phyloP scores from a whole-genome alignment of 1,140 invertebrate genomes.

The Stegodyphus dumicola region DNA sequence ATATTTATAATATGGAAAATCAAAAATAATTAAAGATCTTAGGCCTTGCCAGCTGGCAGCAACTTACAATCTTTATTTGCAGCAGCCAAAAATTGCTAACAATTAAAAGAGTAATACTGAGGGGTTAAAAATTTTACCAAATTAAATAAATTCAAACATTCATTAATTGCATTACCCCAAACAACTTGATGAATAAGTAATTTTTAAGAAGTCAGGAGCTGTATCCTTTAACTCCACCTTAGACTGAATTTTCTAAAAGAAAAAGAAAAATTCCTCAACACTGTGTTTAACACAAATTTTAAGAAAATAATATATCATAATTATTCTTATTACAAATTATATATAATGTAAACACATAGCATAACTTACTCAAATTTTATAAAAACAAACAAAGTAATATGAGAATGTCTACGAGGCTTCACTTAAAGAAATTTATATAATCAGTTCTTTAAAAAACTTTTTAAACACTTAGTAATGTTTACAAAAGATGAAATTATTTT shows the following conservation, averaged over 20 bases:
- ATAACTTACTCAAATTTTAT: neutral
- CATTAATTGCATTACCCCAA: constrained; percentile 45
- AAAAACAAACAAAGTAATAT: neutral
- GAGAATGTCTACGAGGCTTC: no score
- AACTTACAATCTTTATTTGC: no score
- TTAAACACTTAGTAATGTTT: no score
- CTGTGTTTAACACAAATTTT: no score
- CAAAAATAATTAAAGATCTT: no score
- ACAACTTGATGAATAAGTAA: constrained; percentile 59
- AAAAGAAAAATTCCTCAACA: neutral
- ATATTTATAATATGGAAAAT: no score
- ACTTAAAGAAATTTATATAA: no score
- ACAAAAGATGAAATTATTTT: no score
- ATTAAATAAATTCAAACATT: neutral
- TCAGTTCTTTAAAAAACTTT: no score
- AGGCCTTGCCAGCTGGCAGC: no score
- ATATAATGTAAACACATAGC: neutral
- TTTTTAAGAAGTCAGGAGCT: constrained; percentile 55
- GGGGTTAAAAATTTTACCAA: neutral
- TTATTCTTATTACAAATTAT: neutral
- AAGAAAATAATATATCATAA: neutral
- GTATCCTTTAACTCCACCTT: constrained; percentile 57
- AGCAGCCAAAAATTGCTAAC: no score
- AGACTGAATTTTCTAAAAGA: constrained; percentile 48
- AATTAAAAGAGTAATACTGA: neutral